Base-by-base conservation (phyloP, 1,140 invertebrate genomes). In the Caenorhabditis latens region DNA sequence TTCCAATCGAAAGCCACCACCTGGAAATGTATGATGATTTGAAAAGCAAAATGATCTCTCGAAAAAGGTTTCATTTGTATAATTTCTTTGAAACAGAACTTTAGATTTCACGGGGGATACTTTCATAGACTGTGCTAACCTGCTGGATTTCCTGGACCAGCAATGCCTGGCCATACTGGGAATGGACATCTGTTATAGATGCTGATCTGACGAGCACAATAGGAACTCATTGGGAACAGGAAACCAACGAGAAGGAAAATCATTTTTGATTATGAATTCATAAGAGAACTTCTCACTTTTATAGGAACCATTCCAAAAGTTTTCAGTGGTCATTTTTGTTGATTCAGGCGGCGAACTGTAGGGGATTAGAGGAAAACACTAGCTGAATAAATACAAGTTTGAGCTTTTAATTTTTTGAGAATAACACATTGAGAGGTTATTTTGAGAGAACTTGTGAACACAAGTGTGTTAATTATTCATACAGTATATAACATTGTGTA, bases 171-270 rank as follows among this genome's bases (percentile, higher is more conserved):
- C 65, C 65, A 71, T 19, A 71, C 65, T 4, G 65, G 65, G 8
- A 71, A 71, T 71, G 65, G 65, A 16, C 65, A 71, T 43, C 65
- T 14, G 19, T 71, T 71, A 46, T 43, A 71, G 42, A 71, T 71
- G 6, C 46, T 24, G 9, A 71, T 71, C 46, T 24, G 11, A 11
- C 65, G 11, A 8, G 19, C 8, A 19, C 65, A 14, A 46, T 43
- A 46, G 24, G 65, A 71, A 9, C 46, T 71, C 65, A 71, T 0
- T 16, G 65, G 65, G 21, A 71, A 71, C 19, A 71, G 11, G 42
- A 71, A 71, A 46, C 40, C 65, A 13, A 71, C 19, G 13, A 71
- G 65, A 19, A 71, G 65, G 42, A 71, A 71, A n/a, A 71, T 43
- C 65, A 71, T 65, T 43, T 11, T 71, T 43, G 32, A 63, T 8